phyloP scores from a whole-genome alignment of 1,140 invertebrate species.

The Microplitis mediator region DNA sequence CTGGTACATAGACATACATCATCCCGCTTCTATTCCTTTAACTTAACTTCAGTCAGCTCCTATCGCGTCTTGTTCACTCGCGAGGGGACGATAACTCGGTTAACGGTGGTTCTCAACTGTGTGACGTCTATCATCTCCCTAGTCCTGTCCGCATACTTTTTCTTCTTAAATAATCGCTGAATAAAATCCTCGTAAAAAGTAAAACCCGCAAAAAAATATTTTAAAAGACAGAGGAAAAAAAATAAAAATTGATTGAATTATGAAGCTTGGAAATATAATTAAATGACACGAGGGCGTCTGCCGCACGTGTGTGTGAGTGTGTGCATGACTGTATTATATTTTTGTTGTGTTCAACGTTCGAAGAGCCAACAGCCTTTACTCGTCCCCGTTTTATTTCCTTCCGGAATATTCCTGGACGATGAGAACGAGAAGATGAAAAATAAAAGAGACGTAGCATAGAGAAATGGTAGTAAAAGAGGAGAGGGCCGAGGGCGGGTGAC shows the following conservation, averaged over 20 bases:
- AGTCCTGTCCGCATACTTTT: neutral
- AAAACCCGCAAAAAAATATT: neutral
- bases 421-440: neutral
- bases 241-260: neutral
- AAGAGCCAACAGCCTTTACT: neutral
- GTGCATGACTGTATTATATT: neutral
- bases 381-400: conserved; percentile 10
- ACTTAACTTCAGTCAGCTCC: neutral
- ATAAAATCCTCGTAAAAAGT: neutral
- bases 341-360: neutral
- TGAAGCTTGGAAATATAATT: neutral
- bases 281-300: neutral
- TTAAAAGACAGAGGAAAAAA: neutral
- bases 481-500: neutral
- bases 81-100: conserved; percentile 45
- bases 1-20: too few species aligned
- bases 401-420: conserved; percentile 14
- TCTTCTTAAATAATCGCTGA: neutral
- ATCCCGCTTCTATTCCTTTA: too few species aligned
- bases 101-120: conserved; percentile 44
- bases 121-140: neutral
- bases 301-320: neutral
- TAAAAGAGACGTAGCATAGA: neutral
- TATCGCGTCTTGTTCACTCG: conserved; percentile 19
- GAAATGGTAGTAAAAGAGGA: too few species aligned